These are phyloP conservation scores for Nymphalis polychloros DNA, from an alignment of 2,888 invertebrate genomes.

Conservation along the genomic window DNA sequence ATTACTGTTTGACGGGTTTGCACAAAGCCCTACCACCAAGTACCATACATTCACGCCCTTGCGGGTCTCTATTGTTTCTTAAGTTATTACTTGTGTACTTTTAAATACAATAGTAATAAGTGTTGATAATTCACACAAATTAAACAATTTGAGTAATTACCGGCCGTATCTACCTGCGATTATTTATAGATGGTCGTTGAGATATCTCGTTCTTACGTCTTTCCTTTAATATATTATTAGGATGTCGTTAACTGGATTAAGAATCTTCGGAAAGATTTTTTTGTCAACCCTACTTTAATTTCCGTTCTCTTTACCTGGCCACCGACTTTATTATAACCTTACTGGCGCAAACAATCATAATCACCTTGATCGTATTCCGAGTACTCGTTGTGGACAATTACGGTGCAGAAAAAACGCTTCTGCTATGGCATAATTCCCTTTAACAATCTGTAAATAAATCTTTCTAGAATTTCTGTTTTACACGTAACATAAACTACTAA, in stretches of 20 bases:
- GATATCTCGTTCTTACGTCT: conserved; percentile 11
- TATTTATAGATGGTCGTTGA: conserved; percentile 23
- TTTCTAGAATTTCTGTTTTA: conserved; percentile 5
- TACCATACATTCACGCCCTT: conserved; percentile 19
- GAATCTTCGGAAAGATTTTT: conserved; percentile 6
- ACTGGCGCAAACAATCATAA: conserved; percentile 30
- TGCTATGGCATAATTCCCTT: conserved; percentile 2
- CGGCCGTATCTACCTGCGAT: conserved; percentile 12
- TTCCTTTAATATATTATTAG: not conserved
- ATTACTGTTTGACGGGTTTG: no score
- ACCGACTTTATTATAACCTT: conserved; percentile 32
- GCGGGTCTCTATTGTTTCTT: conserved; percentile 28
- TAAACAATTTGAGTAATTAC: conserved; percentile 30
- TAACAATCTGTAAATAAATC: conserved; percentile 9
- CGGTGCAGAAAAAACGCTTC: conserved; percentile 20
- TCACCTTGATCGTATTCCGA: conserved; percentile 34
- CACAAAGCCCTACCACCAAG: no score
- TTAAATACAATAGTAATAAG: conserved; percentile 30
- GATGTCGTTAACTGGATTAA: not conserved
- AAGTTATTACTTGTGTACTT: conserved; percentile 23
- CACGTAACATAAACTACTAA: not conserved
- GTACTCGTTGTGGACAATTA: conserved; percentile 22
- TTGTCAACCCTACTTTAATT: conserved; percentile 31
- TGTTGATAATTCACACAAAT: conserved; percentile 32
- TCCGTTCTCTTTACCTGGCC: conserved; percentile 34